These are phyloP conservation scores for Aradophagus sp. DNA, from an alignment of 1,140 invertebrate genomes.

Conservation along the genomic window DNA sequence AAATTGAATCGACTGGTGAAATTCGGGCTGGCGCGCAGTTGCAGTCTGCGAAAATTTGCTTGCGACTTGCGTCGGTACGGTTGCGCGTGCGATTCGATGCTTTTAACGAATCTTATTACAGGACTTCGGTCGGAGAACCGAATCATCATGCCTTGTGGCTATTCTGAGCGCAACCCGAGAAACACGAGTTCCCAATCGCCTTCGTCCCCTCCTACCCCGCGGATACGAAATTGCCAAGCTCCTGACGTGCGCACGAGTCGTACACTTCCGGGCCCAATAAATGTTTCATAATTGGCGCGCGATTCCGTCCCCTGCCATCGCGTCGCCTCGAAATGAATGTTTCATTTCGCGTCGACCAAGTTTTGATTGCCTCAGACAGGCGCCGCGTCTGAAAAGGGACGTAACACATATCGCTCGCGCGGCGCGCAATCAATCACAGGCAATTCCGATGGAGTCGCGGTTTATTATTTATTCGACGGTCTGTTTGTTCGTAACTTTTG, in stretches of 20 bases:
- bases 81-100: constrained; percentile 21
- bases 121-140: constrained; percentile 7
- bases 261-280: constrained; percentile 50
- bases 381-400: constrained; percentile 27
- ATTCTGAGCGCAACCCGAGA: constrained; percentile 40
- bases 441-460: constrained; percentile 21
- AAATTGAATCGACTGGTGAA: constrained; percentile 26
- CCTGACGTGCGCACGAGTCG: constrained; percentile 37
- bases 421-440: constrained; percentile 27
- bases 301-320: constrained; percentile 37
- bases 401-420: constrained; percentile 29
- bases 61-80: constrained; percentile 19
- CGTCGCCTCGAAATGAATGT: constrained; percentile 52
- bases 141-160: constrained; percentile 47
- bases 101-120: constrained; percentile 54
- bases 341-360: constrained; percentile 64
- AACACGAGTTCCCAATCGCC: constrained; percentile 56
- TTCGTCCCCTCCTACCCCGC: constrained; percentile 30
- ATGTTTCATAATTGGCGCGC: constrained; percentile 61
- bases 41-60: neutral
- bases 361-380: constrained; percentile 65
- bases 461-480: constrained; percentile 46
- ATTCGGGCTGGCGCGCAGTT: constrained; percentile 9
- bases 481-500: too few species aligned
- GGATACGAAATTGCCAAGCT: constrained; percentile 36